Conservation (phyloP, 2,888 invertebrate species). For the Eupsilia transversa region DNA sequence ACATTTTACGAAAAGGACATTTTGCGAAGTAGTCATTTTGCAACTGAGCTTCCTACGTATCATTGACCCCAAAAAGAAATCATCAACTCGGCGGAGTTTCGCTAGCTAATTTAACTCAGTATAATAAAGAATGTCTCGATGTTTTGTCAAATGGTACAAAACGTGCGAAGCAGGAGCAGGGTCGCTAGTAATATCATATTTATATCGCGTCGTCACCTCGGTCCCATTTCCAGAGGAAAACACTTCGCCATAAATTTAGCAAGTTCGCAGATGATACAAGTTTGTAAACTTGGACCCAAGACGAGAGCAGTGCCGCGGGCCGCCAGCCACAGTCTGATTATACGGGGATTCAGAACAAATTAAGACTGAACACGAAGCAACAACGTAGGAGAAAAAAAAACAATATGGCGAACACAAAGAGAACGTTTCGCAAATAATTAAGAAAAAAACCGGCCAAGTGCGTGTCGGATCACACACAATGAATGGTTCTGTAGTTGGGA, state of each 20-base stretch:
- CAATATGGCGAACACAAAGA: not conserved
- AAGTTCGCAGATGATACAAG: conserved; percentile 48
- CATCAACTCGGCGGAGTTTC: too few relatives aligned
- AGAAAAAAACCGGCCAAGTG: too few relatives aligned
- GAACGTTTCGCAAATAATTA: not conserved
- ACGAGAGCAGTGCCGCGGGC: conserved; percentile 12
- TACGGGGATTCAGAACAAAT: conserved; percentile 9
- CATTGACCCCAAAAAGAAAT: too few relatives aligned
- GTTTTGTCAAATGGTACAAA: not conserved
- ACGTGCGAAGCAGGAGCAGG: not conserved
- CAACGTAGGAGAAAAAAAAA: not conserved
- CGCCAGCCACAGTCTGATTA: conserved; percentile 13
- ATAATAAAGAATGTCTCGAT: not conserved
- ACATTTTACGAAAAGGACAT: not conserved
- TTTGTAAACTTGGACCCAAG: conserved; percentile 40
- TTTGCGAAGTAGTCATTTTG: not conserved
- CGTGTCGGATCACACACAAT: too few relatives aligned
- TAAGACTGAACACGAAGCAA: not conserved
- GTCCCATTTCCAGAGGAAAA: conserved; percentile 27
- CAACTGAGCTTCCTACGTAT: too few relatives aligned
- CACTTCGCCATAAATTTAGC: conserved; percentile 33
- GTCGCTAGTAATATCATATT: conserved; percentile 1
- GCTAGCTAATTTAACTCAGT: too few relatives aligned
- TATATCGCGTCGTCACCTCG: not conserved
- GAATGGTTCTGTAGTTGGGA: too few relatives aligned